Evolutionary conservation across 2,113 vertebrate species (phyloP).

Genomic region (Phalacrocorax brasilianus): DNA sequence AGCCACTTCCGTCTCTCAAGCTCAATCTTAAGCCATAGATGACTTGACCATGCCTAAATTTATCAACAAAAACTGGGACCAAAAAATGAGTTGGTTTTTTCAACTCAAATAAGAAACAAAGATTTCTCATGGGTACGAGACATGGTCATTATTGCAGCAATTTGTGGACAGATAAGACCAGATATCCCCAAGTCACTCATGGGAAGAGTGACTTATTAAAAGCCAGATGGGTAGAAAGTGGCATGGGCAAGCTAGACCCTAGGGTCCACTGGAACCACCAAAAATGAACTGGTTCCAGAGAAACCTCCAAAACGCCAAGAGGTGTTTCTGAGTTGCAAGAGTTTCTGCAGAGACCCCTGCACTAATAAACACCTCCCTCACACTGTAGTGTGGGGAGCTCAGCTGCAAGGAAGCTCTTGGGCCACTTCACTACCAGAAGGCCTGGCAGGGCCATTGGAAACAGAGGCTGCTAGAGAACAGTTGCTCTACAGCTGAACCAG

Average conservation of each 20-base stretch:
- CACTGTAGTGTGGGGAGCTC: rapidly evolving
- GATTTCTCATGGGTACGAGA: background rate
- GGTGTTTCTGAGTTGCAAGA: background rate
- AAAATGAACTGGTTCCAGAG: background rate
- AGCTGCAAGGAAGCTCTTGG: rapidly evolving
- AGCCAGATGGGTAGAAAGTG: background rate
- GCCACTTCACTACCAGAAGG: rapidly evolving
- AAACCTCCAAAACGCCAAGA: background rate
- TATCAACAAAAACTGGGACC: background rate
- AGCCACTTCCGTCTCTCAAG: background rate
- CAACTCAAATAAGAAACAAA: background rate
- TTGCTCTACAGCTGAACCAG: background rate
- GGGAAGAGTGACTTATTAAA: background rate
- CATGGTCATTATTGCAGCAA: background rate
- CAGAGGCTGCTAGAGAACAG: background rate
- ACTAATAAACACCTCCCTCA: background rate
- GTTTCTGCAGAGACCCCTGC: background rate
- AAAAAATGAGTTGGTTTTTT: background rate
- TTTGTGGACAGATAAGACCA: background rate
- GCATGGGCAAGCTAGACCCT: background rate
- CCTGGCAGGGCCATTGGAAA: background rate
- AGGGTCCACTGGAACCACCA: background rate
- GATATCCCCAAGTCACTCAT: background rate
- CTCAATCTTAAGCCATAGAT: background rate
- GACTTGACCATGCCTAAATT: background rate